phyloP scores from a whole-genome alignment of 1,140 invertebrate species.

The Oscheius sp. region DNA sequence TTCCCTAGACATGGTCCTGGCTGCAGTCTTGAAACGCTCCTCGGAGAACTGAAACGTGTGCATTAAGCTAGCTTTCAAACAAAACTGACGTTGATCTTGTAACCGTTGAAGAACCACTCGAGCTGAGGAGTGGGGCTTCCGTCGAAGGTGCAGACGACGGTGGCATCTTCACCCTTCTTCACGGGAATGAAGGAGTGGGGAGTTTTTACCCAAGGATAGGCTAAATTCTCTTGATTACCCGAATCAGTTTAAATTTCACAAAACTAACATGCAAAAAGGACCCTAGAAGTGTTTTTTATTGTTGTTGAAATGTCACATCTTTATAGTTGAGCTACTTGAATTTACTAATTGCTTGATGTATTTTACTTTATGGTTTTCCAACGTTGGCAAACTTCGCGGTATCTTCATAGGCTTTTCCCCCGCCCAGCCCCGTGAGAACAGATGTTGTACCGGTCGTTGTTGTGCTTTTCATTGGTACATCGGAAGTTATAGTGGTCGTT shows the following conservation, averaged over 20 bases:
- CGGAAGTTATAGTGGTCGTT: background rate
- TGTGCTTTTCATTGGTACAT: too few relatives aligned
- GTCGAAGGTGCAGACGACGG: conserved; percentile 34
- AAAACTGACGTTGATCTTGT: conserved; percentile 32
- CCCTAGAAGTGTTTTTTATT: too few relatives aligned
- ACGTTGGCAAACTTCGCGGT: background rate
- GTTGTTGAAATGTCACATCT: too few relatives aligned
- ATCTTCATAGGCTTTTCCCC: too few relatives aligned
- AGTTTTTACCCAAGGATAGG: conserved; percentile 34
- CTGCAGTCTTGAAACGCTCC: conserved; percentile 28
- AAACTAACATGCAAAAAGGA: too few relatives aligned
- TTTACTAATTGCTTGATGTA: background rate
- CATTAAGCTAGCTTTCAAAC: conserved; percentile 2
- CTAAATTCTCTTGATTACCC: too few relatives aligned
- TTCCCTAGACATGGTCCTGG: conserved; percentile 11
- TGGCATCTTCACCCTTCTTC: conserved; percentile 8
- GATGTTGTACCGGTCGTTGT: too few relatives aligned
- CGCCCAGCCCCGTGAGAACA: too few relatives aligned
- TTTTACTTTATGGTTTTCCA: background rate
- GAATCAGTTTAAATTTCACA: too few relatives aligned
- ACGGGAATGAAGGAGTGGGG: conserved; percentile 21
- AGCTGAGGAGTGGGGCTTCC: conserved; percentile 29
- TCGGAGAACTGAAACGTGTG: conserved; percentile 25
- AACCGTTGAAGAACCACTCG: conserved; percentile 41
- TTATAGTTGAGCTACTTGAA: too few relatives aligned